These are phyloP conservation scores for Cyanistes caeruleus DNA, from an alignment of 2,113 vertebrate genomes.

Conservation along the genomic window DNA sequence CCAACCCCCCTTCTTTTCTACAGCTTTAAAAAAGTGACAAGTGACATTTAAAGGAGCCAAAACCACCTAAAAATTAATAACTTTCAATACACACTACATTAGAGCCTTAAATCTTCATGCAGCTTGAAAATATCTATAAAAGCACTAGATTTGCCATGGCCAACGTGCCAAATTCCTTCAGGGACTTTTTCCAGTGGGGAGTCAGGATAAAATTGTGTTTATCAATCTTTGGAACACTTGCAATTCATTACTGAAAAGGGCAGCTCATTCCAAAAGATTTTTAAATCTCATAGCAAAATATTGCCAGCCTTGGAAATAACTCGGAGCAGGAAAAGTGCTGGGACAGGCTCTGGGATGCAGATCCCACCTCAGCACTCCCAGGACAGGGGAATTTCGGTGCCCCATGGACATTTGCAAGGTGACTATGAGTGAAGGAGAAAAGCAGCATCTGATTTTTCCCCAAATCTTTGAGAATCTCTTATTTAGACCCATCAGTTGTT, in stretches of 20 bases:
- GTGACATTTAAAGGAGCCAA: background rate
- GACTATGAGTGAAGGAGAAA: background rate
- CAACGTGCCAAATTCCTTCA: background rate
- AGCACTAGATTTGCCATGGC: background rate
- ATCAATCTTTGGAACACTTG: background rate
- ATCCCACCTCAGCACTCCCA: background rate
- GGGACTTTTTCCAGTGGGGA: background rate
- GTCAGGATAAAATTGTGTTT: slow-evolving; percentile 1
- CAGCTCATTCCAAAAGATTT: background rate
- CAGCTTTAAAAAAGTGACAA: background rate
- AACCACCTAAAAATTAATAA: background rate
- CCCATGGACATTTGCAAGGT: background rate
- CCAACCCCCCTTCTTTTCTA: background rate
- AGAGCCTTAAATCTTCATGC: background rate
- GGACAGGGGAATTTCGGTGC: background rate
- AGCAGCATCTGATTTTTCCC: background rate
- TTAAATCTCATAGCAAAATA: background rate
- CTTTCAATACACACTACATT: background rate
- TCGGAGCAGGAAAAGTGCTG: background rate
- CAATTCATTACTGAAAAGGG: background rate
- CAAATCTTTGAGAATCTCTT: background rate
- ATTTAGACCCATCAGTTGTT: background rate
- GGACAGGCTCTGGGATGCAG: background rate
- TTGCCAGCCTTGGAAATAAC: background rate
- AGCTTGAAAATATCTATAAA: background rate